A percentile compares a stretch with the other conserved stretches of the same genome.
Conservation (phyloP, 2,888 invertebrate genomes). For the Cosmia pyralina region DNA sequence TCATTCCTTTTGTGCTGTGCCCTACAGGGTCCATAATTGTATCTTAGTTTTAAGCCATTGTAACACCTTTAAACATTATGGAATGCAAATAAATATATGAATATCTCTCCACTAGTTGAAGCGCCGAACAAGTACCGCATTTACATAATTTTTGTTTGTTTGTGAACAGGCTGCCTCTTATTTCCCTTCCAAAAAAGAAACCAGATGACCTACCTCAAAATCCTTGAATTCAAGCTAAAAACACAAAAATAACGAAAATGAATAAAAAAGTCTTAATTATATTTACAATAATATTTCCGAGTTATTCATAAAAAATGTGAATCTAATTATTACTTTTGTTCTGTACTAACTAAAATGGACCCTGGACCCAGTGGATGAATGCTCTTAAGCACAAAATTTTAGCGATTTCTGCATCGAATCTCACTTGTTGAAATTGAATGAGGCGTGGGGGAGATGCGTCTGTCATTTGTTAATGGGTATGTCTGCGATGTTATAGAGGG, state of each 20-base stretch:
- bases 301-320: conserved; percentile 36
- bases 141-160: neutral
- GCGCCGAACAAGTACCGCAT: neutral
- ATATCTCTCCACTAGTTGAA: neutral
- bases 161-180: neutral
- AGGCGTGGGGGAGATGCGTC: too few relatives aligned
- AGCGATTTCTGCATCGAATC: neutral
- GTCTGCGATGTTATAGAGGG: neutral
- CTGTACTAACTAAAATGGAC: too few relatives aligned
- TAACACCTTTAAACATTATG: too few relatives aligned
- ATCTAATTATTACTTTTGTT: conserved; percentile 26
- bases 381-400: neutral
- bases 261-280: conserved; percentile 12
- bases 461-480: neutral
- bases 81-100: too few relatives aligned
- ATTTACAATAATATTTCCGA: neutral
- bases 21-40: too few relatives aligned
- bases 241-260: neutral
- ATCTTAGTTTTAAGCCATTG: too few relatives aligned
- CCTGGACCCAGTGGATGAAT: conserved; percentile 16
- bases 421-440: neutral
- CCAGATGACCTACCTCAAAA: neutral
- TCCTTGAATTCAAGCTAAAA: neutral
- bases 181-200: neutral
- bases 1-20: too few relatives aligned